phyloP scores from a whole-genome alignment of 1,140 invertebrate species.

The Leptinotarsa undecemlineata region DNA sequence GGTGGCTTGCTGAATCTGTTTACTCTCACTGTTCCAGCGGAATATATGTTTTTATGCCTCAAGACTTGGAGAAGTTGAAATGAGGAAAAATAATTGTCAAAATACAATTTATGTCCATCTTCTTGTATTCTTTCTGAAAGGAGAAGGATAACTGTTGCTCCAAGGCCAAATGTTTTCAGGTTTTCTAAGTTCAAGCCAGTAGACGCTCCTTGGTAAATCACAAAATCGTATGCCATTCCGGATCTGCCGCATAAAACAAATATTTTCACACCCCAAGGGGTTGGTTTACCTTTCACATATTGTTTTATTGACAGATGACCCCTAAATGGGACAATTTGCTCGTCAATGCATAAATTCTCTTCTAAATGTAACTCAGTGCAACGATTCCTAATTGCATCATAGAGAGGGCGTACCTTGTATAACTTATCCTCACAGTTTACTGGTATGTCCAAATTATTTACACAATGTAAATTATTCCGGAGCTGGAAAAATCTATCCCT shows the following conservation, averaged over 20 bases:
- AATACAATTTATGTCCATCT: conserved; percentile 35
- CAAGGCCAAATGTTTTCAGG: conserved; percentile 19
- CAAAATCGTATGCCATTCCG: conserved; percentile 34
- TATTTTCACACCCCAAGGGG: conserved; percentile 36
- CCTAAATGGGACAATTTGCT: conserved; percentile 49
- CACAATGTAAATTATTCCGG: conserved; percentile 4
- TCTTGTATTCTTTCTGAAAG: conserved; percentile 47
- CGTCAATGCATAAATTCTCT: conserved; percentile 46
- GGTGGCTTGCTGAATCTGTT: conserved; percentile 52
- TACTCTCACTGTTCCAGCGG: conserved; percentile 49
- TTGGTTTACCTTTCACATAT: conserved; percentile 37
- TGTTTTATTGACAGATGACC: conserved; percentile 42
- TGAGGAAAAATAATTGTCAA: conserved; percentile 52
- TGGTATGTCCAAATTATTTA: conserved; percentile 14
- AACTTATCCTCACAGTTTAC: conserved; percentile 26
- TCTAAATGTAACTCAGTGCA: conserved; percentile 36
- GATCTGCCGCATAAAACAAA: conserved; percentile 28
- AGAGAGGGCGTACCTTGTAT: conserved; percentile 46
- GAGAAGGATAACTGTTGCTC: conserved; percentile 34
- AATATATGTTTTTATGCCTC: conserved; percentile 51
- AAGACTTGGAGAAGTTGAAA: conserved; percentile 52
- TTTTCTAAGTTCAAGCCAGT: conserved; percentile 27
- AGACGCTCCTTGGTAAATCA: conserved; percentile 33
- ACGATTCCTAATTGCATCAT: conserved; percentile 39
- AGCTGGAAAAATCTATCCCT: conserved; percentile 8